A percentile compares a stretch with the other conserved stretches of the same genome.
phyloP scores from a whole-genome alignment of 2,113 vertebrate genomes.

The Litocranius walleri region DNA sequence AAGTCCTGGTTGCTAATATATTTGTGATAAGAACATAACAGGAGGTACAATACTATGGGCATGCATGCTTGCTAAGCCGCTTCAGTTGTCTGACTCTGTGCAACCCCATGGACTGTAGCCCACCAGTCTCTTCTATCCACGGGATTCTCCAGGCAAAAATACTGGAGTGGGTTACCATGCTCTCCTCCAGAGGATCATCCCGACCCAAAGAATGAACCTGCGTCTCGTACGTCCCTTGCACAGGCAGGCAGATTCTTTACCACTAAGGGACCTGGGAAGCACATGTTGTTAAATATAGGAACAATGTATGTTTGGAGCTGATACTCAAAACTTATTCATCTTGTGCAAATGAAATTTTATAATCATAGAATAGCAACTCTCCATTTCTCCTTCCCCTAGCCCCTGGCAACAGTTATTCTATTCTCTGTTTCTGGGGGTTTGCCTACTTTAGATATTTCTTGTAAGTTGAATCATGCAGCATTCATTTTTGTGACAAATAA shows the following conservation, averaged over 20 bases:
- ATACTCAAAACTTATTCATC: not conserved
- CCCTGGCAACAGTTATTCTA: not conserved
- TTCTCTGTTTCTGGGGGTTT: not conserved
- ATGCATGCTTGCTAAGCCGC: fast-evolving
- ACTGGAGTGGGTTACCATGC: not conserved
- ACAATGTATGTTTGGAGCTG: not conserved
- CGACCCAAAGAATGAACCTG: not conserved
- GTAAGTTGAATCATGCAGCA: not conserved
- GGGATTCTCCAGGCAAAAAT: not conserved
- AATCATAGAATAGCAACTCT: not conserved
- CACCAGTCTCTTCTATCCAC: not conserved
- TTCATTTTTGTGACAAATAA: not conserved
- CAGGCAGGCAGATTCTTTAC: not conserved
- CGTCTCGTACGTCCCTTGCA: fast-evolving
- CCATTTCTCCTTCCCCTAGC: not conserved
- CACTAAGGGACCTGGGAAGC: not conserved
- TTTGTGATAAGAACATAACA: not conserved
- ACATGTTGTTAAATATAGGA: not conserved
- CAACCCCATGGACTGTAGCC: not conserved
- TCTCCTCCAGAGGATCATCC: not conserved
- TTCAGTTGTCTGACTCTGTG: not conserved
- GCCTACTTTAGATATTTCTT: not conserved
- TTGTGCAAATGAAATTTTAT: not conserved
- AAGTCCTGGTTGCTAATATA: not conserved
- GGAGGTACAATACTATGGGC: not conserved